Evolutionary conservation across 2,888 invertebrate genomes (phyloP).

Genomic region (Polymixis flavicincta): DNA sequence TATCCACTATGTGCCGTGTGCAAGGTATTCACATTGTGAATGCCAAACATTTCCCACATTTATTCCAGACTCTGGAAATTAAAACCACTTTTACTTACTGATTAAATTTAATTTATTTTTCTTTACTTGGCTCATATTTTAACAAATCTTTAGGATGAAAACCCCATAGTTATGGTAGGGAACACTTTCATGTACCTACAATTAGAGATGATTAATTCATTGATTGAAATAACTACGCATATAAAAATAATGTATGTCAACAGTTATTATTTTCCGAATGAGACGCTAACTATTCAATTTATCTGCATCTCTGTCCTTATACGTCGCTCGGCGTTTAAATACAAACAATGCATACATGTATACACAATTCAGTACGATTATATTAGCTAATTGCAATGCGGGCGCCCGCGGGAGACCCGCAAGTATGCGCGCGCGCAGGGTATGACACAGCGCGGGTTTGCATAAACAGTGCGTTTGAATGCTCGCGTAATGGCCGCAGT

Average conservation of each 20-base stretch:
- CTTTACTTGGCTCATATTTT: neutral
- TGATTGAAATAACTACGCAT: neutral
- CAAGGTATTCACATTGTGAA: constrained; percentile 3
- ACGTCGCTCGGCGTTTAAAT: constrained; percentile 41
- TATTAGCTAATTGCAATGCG: constrained; percentile 50
- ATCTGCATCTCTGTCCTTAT: constrained; percentile 27
- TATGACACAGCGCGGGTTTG: constrained; percentile 50
- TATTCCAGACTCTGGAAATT: constrained; percentile 11
- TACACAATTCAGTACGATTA: constrained; percentile 48
- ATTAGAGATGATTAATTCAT: neutral
- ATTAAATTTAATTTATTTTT: constrained; percentile 10
- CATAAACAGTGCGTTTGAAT: constrained; percentile 62
- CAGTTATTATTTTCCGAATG: neutral
- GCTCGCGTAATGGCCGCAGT: constrained; percentile 46
- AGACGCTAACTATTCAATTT: constrained; percentile 18
- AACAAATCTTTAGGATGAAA: neutral
- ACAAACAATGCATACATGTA: constrained; percentile 55
- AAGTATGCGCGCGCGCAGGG: constrained; percentile 44
- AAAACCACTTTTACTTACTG: constrained; percentile 11
- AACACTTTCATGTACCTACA: neutral
- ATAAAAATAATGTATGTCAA: neutral
- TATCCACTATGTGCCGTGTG: neutral
- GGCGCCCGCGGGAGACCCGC: constrained; percentile 48
- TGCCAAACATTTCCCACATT: constrained; percentile 19
- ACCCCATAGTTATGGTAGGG: neutral